Evolutionary conservation across 2,888 invertebrate genomes (phyloP).

Genomic region (Koerneria pararmatus): DNA sequence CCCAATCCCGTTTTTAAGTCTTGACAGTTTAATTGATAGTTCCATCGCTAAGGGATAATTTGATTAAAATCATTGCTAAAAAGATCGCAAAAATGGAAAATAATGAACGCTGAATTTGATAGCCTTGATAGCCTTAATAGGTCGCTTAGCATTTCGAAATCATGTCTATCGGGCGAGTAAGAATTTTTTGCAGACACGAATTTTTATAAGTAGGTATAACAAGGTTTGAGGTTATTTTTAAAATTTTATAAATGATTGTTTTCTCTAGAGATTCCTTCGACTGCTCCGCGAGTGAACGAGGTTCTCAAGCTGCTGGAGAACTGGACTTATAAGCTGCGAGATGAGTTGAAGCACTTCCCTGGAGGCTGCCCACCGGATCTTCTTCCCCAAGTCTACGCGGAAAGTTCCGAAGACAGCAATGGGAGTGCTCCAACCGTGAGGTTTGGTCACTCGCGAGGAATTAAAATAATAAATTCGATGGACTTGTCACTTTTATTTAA

Average conservation of each 20-base stretch:
- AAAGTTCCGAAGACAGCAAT: slow-evolving; percentile 27
- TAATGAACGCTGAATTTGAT: neutral
- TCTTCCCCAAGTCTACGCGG: slow-evolving; percentile 48
- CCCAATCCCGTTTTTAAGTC: too few species aligned
- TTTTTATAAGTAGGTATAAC: neutral
- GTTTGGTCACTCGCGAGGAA: too few species aligned
- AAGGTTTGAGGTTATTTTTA: neutral
- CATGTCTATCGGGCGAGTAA: too few species aligned
- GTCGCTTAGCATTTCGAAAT: neutral
- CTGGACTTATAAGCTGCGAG: slow-evolving; percentile 80
- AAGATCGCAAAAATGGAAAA: neutral
- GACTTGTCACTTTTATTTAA: too few species aligned
- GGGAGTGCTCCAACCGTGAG: slow-evolving; percentile 28
- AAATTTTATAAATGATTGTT: neutral
- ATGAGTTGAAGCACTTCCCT: slow-evolving; percentile 62
- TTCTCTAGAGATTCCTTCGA: slow-evolving; percentile 78
- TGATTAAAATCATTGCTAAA: too few species aligned
- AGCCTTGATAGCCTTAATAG: neutral
- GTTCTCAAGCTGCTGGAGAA: slow-evolving; percentile 78
- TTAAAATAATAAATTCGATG: too few species aligned
- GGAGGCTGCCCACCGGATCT: slow-evolving; percentile 54
- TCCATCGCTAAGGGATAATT: too few species aligned
- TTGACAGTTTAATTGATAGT: too few species aligned
- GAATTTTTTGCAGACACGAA: neutral
- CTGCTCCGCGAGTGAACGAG: slow-evolving; percentile 86